These are phyloP conservation scores for Bombus difficillimus DNA, from an alignment of 1,140 invertebrate genomes.

Conservation along the genomic window DNA sequence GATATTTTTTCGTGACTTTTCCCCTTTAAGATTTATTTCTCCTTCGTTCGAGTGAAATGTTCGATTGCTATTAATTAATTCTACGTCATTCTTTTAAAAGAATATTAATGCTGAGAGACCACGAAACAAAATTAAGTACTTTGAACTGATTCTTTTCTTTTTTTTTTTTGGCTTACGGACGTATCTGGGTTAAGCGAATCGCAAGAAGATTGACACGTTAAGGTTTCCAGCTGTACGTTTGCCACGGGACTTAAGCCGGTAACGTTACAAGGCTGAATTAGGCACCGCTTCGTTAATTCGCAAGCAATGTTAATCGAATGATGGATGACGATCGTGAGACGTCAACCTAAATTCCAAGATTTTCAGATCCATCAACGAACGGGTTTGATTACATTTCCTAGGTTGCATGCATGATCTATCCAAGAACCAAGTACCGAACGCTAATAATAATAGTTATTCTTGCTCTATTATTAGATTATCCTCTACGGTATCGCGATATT, in stretches of 20 bases:
- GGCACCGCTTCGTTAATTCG: not conserved
- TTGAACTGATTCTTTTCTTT: not conserved
- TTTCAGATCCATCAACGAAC: not conserved
- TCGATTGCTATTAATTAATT: too few species aligned
- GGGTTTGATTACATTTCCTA: not conserved
- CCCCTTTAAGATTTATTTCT: too few species aligned
- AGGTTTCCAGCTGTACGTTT: not conserved
- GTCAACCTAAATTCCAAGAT: not conserved
- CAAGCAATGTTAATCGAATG: not conserved
- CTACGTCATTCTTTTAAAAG: too few species aligned
- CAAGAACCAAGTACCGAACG: not conserved
- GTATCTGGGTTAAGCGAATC: not conserved
- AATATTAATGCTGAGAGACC: not conserved
- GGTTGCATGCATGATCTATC: not conserved
- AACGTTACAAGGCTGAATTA: not conserved
- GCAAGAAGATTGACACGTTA: not conserved
- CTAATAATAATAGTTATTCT: slow-evolving; percentile 41
- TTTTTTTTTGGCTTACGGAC: not conserved
- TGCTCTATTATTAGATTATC: slow-evolving; percentile 24
- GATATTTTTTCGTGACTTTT: too few species aligned
- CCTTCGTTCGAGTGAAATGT: too few species aligned
- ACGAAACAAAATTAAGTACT: not conserved
- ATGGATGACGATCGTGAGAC: not conserved
- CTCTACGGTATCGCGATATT: slow-evolving; percentile 1
- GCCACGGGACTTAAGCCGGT: not conserved